Evolutionary conservation across 2,888 invertebrate species (phyloP), one percentile per base, ranked within the genome.

Genomic region (Subacronicta megacephala): DNA sequence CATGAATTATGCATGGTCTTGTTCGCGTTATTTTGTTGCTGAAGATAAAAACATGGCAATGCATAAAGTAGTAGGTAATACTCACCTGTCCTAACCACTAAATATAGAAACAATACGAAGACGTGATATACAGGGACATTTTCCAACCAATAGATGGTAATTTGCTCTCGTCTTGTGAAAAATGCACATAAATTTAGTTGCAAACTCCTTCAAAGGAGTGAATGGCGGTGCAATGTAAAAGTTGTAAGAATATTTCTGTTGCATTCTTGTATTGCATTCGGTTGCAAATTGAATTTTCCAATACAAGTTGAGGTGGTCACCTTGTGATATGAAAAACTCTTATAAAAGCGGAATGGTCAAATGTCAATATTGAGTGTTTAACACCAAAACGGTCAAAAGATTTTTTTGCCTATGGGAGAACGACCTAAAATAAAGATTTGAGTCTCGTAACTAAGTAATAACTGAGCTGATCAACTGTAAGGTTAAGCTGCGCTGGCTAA

Each of bases 271-370:
- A 65, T 38, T 63, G 63, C 63, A 64, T 65, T 68, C 62, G 66
- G 68, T 49, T 54, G 68, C 67, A 80, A 82, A 81, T 80, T 81
- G 78, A 78, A 83, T 78, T 79, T 65, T 57, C 43, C 43, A 43
- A 33, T 64, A 54, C 57, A 47, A 61, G 31, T 55, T n/a, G 59
- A 72, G 72, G 71, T 63, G 78, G 77, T 75, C 72, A 77, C 62
- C 68, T 65, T 58, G 43, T 46, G 42, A 53, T 54, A 51, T 53
- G 46, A 18, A 3, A 18, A 18, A 3, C 7, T 6, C 7, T 6
- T 7, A 23, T 9, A 1, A 9, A 23, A 23, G 1, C n/a, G n/a
- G n/a, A n/a, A n/a, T n/a, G n/a, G n/a, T n/a, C n/a, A n/a, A n/a
- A n/a, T n/a, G n/a, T n/a, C n/a, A n/a, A n/a, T n/a, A n/a, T n/a